Base-by-base conservation (phyloP, 2,888 invertebrate species). In the Hemithea aestivaria region DNA sequence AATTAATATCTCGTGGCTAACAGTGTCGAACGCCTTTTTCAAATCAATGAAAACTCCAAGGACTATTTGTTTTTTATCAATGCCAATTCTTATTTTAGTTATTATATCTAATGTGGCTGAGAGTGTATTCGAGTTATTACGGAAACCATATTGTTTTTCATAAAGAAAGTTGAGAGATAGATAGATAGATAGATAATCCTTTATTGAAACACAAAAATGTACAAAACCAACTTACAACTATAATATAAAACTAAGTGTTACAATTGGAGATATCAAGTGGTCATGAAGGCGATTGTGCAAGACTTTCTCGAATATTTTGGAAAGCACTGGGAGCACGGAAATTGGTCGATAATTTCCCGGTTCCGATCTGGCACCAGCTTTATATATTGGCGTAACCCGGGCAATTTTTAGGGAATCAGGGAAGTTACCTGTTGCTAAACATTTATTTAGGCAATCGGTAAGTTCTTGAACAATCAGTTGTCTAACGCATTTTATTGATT, bases 61-160 rank as follows among this genome's bases (percentile, higher is more conserved):
- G 7, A 10, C 25, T 6, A 40, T 10, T 3, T 30, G n/a, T 36
- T 36, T 40, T 20, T 27, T 28, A n/a, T 45, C 36, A 5, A 45
- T 35, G 10, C 27, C 29, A 6, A 4, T 7, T 30, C 24, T 39
- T 2, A 41, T 32, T 8, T 28, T 24, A 4, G 40, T 43, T 2
- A 40, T 12, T n/a, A 43, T 7, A 8, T 43, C 40, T 1, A 35
- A 10, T 2, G 41, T 27, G 1, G 47, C 47, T 1, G 43, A 37
- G 1, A 48, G 24, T 4, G 44, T 44, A 10, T 38, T 44, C 1
- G 43, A 41, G 23, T 41, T 36, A 7, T 27, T 27, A 10, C 40
- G 11, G 12, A 44, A 44, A 4, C 38, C 47, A 10, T 41, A 48
- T 22, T 48, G 44, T 11, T 32, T 20, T 6, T 30, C 10, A 9